Evolutionary conservation across 2,888 invertebrate genomes (phyloP).

Genomic region (Zhuqinia jingwanae): DNA sequence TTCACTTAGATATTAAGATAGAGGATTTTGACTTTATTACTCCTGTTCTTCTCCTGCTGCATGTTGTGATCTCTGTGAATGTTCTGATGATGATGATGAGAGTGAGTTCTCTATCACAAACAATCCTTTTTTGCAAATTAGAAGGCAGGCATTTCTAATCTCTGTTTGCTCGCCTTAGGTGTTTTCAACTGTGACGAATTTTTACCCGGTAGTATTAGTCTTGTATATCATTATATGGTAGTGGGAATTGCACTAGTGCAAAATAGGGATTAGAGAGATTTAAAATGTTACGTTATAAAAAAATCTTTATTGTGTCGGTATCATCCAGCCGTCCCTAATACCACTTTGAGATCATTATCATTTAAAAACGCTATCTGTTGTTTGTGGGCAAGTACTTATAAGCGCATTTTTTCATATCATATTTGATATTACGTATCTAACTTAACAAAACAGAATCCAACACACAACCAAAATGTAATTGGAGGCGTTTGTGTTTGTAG

Average conservation of each 20-base stretch:
- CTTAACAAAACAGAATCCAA: too few relatives aligned
- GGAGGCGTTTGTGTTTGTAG: not conserved
- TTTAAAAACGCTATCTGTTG: constrained; percentile 17
- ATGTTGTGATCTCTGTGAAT: too few relatives aligned
- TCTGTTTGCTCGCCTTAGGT: constrained; percentile 55
- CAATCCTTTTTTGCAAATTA: constrained; percentile 49
- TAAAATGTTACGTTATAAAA: not conserved
- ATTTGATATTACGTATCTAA: too few relatives aligned
- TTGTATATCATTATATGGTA: too few relatives aligned
- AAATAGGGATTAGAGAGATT: not conserved
- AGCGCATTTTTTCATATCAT: too few relatives aligned
- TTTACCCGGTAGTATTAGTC: constrained; percentile 54
- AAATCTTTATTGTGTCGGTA: constrained; percentile 19
- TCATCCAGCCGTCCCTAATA: constrained; percentile 47
- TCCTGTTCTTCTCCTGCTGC: not conserved
- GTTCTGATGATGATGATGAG: not conserved
- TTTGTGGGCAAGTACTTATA: not conserved
- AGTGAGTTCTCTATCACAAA: constrained; percentile 39
- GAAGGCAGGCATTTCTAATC: constrained; percentile 59
- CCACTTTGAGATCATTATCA: constrained; percentile 33
- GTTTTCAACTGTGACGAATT: constrained; percentile 62
- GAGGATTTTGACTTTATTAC: constrained; percentile 27
- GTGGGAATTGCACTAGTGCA: too few relatives aligned
- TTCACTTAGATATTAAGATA: not conserved
- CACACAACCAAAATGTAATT: not conserved